Conservation (phyloP, 2,888 invertebrate genomes). For the Orchesella flavescens region DNA sequence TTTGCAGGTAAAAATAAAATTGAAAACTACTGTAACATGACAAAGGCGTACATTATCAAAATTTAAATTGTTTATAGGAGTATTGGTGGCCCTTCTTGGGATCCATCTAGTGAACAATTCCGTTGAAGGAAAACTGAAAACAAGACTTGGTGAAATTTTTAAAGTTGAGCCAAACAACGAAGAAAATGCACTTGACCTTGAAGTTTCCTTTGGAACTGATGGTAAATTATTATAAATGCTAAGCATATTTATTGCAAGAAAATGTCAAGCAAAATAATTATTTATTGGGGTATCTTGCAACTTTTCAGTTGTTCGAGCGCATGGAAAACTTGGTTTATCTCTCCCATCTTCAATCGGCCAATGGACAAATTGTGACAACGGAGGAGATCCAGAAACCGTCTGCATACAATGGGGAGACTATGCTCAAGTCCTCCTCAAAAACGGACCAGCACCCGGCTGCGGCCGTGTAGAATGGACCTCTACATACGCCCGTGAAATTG, state of each 20-base stretch:
- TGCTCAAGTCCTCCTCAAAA: conserved; percentile 11
- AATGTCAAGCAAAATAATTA: not conserved
- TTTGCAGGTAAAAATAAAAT: too few relatives aligned
- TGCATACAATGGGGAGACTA: conserved; percentile 57
- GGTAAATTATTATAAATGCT: too few relatives aligned
- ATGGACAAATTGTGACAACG: not conserved
- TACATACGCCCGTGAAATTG: conserved; percentile 56
- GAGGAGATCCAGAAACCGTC: too few relatives aligned
- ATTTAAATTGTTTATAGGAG: too few relatives aligned
- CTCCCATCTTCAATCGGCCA: not conserved
- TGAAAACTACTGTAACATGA: too few relatives aligned
- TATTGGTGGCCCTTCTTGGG: too few relatives aligned
- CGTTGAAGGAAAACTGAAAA: too few relatives aligned
- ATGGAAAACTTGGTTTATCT: conserved; percentile 25
- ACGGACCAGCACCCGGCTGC: conserved; percentile 44
- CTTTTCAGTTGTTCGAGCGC: not conserved
- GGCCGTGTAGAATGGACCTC: conserved; percentile 67
- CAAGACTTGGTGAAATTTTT: too few relatives aligned
- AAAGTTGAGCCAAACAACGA: conserved; percentile 11
- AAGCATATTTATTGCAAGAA: too few relatives aligned
- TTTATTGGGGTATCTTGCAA: not conserved
- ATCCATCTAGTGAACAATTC: too few relatives aligned
- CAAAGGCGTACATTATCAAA: too few relatives aligned
- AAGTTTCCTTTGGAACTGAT: not conserved
- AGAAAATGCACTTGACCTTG: conserved; percentile 7